Evolutionary conservation across 2,113 vertebrate genomes (phyloP), one percentile per base, ranked within the genome.

Genomic region (Podilymbus podiceps): DNA sequence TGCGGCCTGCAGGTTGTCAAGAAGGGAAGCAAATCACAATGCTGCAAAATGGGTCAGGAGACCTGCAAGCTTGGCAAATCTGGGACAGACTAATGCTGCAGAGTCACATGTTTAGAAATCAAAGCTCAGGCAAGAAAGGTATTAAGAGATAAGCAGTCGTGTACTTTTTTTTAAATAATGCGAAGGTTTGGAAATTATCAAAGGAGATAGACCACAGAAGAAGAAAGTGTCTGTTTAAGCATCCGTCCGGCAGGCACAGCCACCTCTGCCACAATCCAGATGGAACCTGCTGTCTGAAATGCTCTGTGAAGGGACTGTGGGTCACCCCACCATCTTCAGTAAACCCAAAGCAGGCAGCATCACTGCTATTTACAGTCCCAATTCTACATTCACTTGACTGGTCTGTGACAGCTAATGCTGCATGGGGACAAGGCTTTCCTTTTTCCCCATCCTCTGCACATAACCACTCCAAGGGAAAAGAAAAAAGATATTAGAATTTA

Each of bases 61-160:
- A 95, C 91, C 93, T 96, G 96, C 95, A 79, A 92, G 93, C 95
- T 58, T 53, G 78, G 81, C 86, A 96, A 97, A 97, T 97, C 95
- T 96, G 69, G 97, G 97, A 92, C 97, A 97, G 91, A 53, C 91
- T 93, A 62, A 83, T 90, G 86, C 96, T 96, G 96, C 96, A 97
- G 94, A 93, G 85, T 89, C 95, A 92, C 95, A 95, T 94, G 88
- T 66, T 95, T 21, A 59, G 56, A 91, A 97, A 95, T 82, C 58
- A 97, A 84, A 96, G 91, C 95, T 90, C 93, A 66, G 83, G 52
- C 15, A 79, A 92, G 94, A 74, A 83, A 84, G 80, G 82, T 96
- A 91, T 76, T 92, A 91, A 63, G 49, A 78, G 71, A 88, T 91
- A 92, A 94, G 89, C 85, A 94, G 56, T 19, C 81, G n/a, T 9